phyloP scores from a whole-genome alignment of 2,113 vertebrate species.

The Dolichallabes microphthalmus region DNA sequence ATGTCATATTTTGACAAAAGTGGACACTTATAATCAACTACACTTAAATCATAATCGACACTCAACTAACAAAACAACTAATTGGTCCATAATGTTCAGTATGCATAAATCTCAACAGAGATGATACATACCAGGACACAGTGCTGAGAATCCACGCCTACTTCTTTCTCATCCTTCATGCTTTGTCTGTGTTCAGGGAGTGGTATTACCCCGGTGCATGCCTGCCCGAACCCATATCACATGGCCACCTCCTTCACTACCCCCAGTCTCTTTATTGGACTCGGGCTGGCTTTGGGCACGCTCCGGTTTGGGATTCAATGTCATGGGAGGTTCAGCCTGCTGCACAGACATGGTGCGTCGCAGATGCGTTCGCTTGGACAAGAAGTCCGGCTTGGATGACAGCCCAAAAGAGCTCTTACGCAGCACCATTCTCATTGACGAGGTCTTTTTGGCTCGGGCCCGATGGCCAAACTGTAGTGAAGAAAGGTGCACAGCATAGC shows the following conservation, averaged over 20 bases:
- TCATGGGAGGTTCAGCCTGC: slow-evolving; percentile 87
- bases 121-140: slow-evolving; percentile 59
- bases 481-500: slow-evolving; percentile 91
- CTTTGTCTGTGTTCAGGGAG: slow-evolving; percentile 63
- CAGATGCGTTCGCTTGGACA: slow-evolving; percentile 92
- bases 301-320: slow-evolving; percentile 88
- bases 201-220: slow-evolving; percentile 86
- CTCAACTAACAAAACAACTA: background rate
- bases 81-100: background rate
- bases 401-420: slow-evolving; percentile 94
- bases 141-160: slow-evolving; percentile 44
- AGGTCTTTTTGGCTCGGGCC: slow-evolving; percentile 90
- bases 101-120: background rate
- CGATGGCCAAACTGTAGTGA: slow-evolving; percentile 87
- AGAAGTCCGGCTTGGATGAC: slow-evolving; percentile 90
- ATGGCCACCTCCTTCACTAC: slow-evolving; percentile 68
- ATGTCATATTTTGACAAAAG: background rate
- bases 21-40: background rate
- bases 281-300: slow-evolving; percentile 97
- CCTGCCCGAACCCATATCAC: slow-evolving; percentile 82
- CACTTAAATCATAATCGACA: background rate
- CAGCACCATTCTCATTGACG: slow-evolving; percentile 88
- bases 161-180: slow-evolving; percentile 44
- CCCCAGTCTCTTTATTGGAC: slow-evolving; percentile 89
- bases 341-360: slow-evolving; percentile 95